Percentiles rank a stretch among this genome's conserved stretches.
Conservation (phyloP, 2,797 vertebrate genomes). For the Pitangus sulphuratus region DNA sequence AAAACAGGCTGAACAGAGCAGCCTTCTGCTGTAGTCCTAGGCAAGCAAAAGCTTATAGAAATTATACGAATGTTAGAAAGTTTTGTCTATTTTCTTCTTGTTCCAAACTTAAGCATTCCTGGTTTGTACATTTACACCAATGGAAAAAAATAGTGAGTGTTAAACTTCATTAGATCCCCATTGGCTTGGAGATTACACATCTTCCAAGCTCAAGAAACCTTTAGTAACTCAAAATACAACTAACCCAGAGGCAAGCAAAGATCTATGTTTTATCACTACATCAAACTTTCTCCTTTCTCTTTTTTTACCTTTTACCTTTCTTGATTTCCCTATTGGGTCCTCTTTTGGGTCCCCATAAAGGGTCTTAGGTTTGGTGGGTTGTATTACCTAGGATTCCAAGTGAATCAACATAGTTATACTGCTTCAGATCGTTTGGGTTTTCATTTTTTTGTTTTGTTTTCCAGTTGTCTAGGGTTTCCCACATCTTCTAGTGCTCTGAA, state of each 20-base stretch:
- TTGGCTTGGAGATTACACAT: not conserved
- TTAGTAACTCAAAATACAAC: not conserved
- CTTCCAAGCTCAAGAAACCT: fast-evolving
- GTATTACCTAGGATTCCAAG: not conserved
- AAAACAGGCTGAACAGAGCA: not conserved
- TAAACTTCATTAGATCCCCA: not conserved
- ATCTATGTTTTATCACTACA: not conserved
- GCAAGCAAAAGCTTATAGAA: not conserved
- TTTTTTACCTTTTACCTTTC: not conserved
- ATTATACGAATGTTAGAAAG: not conserved
- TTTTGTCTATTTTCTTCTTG: not conserved
- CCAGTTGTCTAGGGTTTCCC: not conserved
- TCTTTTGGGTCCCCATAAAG: not conserved
- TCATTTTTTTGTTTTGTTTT: not conserved
- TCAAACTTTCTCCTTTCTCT: not conserved
- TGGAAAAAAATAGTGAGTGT: not conserved
- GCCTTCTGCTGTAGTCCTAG: not conserved
- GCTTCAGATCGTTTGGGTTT: not conserved
- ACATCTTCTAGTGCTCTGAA: not conserved
- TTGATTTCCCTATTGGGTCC: not conserved
- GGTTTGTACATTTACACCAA: not conserved
- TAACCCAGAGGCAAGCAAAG: not conserved
- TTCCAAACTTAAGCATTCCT: not conserved
- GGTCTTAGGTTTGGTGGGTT: not conserved
- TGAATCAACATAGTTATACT: not conserved